Percentiles rank a stretch among this genome's conserved stretches.
These are phyloP conservation scores for Xenentodon cancila DNA, from an alignment of 2,797 vertebrate species.

Conservation along the genomic window DNA sequence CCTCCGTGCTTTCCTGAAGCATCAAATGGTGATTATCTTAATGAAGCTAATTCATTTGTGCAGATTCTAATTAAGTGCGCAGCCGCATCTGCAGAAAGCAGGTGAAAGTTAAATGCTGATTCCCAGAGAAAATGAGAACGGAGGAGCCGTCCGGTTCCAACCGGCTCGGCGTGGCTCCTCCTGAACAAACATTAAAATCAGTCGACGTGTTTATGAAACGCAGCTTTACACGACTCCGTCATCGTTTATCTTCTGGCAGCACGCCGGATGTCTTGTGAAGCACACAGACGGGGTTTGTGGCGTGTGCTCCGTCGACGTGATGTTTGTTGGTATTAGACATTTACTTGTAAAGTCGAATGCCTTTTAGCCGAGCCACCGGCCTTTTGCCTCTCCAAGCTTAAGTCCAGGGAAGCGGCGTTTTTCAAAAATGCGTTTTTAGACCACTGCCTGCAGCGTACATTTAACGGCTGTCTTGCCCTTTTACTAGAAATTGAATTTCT, in stretches of 20 bases:
- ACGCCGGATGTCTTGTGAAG: background rate
- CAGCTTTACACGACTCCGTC: background rate
- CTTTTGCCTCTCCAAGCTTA: conserved; percentile 50
- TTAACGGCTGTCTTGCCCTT: conserved; percentile 79
- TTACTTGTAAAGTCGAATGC: conserved; percentile 25
- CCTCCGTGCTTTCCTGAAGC: conserved; percentile 6
- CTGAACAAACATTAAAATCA: conserved; percentile 7
- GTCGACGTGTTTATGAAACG: conserved; percentile 20
- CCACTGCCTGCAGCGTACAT: conserved; percentile 68
- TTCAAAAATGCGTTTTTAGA: conserved; percentile 83
- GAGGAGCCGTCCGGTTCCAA: conserved; percentile 16
- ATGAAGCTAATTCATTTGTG: conserved; percentile 67
- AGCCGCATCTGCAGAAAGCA: conserved; percentile 38
- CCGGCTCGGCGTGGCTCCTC: conserved; percentile 4
- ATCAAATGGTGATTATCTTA: conserved; percentile 57
- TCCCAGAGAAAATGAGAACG: conserved; percentile 45
- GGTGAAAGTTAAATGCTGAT: conserved; percentile 44
- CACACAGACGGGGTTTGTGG: background rate
- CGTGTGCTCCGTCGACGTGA: conserved; percentile 11
- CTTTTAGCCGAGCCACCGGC: conserved; percentile 2
- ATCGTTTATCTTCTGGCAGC: background rate
- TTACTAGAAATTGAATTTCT: conserved; percentile 82
- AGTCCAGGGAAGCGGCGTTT: conserved; percentile 60
- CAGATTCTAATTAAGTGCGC: conserved; percentile 54
- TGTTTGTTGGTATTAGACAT: conserved; percentile 8